Evolutionary conservation across 2,113 vertebrate genomes (phyloP), one percentile per base, ranked within the genome.

Genomic region (Hippocampus comes): DNA sequence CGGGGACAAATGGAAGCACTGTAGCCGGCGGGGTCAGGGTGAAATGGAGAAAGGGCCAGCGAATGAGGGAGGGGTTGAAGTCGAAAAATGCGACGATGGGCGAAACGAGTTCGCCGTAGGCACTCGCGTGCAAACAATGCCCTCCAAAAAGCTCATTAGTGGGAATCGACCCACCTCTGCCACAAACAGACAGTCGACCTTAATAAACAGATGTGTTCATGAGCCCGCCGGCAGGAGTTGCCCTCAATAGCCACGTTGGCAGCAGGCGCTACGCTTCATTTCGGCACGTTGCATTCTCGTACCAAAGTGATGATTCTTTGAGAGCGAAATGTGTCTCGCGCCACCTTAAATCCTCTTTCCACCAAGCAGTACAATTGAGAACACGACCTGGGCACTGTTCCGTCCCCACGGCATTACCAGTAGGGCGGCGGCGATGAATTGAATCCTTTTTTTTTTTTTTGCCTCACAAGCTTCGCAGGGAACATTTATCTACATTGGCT

Each of bases 121-220:
- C 43, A 2, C 53, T 66, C 9, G 14, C 14, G 57, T 30, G 57
- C 57, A 9, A 61, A 38, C 30, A 46, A 8, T 66, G 63, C n/a
- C 63, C 15, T 64, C 3, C 43, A 63, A 46, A 43, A 56, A 65
- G 43, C 76, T 80, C 53, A 14, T 8, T 27, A 70, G 81, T 85
- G 83, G 67, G 79, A 82, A 81, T 77, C 81, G 77, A 82, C 78
- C 82, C 82, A 64, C 53, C 57, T 67, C 51, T 23, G 4, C 72
- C 75, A 66, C 67, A 51, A 38, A 30, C 43, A 81, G 46, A 61
- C 78, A 72, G 76, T 41, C 74, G 66, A 78, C 80, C 82, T 71
- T 73, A 72, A 86, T 83, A 82, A 89, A 86, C 87, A 89, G 82
- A 89, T 87, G 87, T 81, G 73, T 78, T 77, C 72, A 68, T 25